Conservation (phyloP, 2,113 vertebrate species). For the Atrichornis clamosus region DNA sequence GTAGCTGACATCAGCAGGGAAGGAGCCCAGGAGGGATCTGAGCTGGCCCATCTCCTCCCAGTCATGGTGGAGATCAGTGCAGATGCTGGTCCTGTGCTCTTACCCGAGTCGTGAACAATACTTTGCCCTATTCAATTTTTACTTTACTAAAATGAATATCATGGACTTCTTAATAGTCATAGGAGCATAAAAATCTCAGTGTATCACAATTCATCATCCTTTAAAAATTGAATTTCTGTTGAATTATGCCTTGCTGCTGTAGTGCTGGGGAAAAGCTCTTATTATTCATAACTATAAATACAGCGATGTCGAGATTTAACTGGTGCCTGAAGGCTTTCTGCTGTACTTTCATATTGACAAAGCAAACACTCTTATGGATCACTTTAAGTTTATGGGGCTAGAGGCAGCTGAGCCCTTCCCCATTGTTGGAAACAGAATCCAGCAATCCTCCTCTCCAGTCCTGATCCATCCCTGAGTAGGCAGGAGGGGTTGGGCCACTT, state of each 20-base stretch:
- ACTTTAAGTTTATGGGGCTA: not conserved
- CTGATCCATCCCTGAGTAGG: rapidly evolving
- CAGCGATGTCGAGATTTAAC: conserved; percentile 26
- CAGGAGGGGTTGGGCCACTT: not conserved
- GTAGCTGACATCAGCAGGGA: rapidly evolving
- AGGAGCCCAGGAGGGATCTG: not conserved
- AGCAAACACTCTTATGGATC: conserved; percentile 42
- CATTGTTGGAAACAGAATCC: not conserved
- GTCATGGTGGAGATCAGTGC: rapidly evolving
- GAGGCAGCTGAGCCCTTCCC: not conserved
- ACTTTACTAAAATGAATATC: conserved; percentile 48
- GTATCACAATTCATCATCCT: conserved; percentile 60
- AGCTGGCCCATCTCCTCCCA: not conserved
- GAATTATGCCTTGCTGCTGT: conserved; percentile 39
- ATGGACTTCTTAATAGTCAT: conserved; percentile 47
- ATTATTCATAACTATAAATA: conserved; percentile 64
- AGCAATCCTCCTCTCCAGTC: not conserved
- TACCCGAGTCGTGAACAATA: rapidly evolving
- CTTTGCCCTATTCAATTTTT: conserved; percentile 27
- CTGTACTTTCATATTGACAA: conserved; percentile 11
- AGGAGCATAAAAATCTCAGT: conserved; percentile 55
- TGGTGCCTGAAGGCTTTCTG: conserved; percentile 48
- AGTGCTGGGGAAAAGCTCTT: conserved; percentile 52
- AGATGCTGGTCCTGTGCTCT: not conserved
- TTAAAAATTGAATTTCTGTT: conserved; percentile 60